Base-by-base conservation (phyloP, 2,797 vertebrate species). In the Cossypha niveicapilla region DNA sequence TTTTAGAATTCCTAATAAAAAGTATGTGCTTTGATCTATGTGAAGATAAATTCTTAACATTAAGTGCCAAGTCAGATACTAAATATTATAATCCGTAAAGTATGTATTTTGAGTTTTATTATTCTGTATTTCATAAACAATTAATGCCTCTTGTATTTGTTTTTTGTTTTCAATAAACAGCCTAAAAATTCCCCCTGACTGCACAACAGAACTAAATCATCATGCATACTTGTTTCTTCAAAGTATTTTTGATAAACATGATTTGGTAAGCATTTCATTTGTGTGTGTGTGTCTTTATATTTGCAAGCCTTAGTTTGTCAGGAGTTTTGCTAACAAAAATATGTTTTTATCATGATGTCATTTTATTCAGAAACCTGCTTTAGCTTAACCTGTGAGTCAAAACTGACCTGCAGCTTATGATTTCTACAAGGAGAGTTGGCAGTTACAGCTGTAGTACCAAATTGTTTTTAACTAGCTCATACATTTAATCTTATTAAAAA, bases 191-290 rank as follows among this genome's bases (percentile, higher is more conserved):
- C 99, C 99, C 77, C 95, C 97, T 22, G 99, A 99, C 97, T 99
- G 99, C 96, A 99, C 99, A 88, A 99, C 99, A 41, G 99, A 99
- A 97, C 98, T 99, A 74, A 99, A 99, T 97, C 99, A 99, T 98
- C 99, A 99, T 50, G 98, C 99, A 6, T 99, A 99, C 97, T 98
- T 99, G 94, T 99, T 99, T 96, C 98, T 99, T 53, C 99, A 99
- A 95, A 99, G 99, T 92, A 98, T 99, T 94, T 99, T 99, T 97
- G 99, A 99, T 97, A 99, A 99, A 94, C 99, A 99, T 47, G 99
- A 99, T 97, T 98, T 99, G 98, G 99, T 99, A 97, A 98, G 98
- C 82, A 65, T 93, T 92, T 91, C 30, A 51, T 89, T 47, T 30
- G 5, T 37, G 4, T 81, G 16, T 82, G 24, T 87, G 9, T 65